Evolutionary conservation across 2,113 vertebrate genomes (phyloP).

Genomic region (Bombycilla garrulus): DNA sequence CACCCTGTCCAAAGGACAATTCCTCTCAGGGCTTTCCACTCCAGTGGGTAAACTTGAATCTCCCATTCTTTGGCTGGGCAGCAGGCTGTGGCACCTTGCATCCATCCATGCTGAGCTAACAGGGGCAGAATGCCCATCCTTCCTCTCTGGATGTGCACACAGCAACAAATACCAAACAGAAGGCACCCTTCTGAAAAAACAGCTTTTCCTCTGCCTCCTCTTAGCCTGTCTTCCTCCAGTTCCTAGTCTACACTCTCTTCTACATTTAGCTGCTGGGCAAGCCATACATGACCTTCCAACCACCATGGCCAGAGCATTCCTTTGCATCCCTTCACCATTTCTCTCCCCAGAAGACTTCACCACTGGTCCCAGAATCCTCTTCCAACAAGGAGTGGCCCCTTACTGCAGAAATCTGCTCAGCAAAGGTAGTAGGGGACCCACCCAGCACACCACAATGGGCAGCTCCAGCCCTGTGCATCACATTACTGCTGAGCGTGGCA

Average conservation of each 20-base stretch:
- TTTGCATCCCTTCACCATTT: background rate
- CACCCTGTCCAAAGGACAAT: background rate
- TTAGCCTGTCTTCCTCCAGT: background rate
- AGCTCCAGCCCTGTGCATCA: background rate
- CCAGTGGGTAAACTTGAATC: background rate
- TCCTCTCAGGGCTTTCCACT: background rate
- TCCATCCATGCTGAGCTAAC: accelerated
- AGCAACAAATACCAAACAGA: background rate
- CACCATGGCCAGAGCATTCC: accelerated
- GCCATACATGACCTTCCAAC: background rate
- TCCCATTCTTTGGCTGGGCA: background rate
- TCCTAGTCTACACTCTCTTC: accelerated
- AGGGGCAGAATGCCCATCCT: background rate
- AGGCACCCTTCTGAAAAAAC: background rate
- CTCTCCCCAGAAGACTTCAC: background rate
- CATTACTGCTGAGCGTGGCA: background rate
- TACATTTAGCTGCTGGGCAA: background rate
- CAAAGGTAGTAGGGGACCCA: background rate
- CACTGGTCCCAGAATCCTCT: background rate
- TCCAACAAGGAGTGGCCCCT: accelerated
- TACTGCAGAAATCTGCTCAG: background rate
- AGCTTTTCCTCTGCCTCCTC: background rate
- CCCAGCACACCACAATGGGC: background rate
- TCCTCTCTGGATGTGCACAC: accelerated
- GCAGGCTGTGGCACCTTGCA: accelerated